phyloP scores from a whole-genome alignment of 2,797 vertebrate genomes.

The Hylomyscus alleni region DNA sequence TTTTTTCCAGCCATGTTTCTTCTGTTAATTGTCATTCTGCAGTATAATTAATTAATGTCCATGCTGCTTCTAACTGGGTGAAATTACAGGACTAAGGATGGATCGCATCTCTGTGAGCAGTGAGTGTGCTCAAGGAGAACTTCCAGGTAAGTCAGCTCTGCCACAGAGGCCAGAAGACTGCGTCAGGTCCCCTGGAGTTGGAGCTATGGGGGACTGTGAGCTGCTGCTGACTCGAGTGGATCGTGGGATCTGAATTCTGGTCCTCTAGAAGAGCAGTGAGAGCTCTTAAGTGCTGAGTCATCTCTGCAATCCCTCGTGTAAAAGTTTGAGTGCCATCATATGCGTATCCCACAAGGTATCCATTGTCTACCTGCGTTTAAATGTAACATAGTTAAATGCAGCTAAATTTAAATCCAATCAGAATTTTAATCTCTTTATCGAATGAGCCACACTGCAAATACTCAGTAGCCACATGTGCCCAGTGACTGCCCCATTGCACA shows the following conservation, averaged over 20 bases:
- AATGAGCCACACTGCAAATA: not conserved
- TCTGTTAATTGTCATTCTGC: constrained; percentile 70
- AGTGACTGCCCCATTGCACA: not conserved
- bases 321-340: not conserved
- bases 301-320: not conserved
- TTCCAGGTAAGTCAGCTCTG: not conserved
- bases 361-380: not conserved
- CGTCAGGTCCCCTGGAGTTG: not conserved
- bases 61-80: constrained; percentile 63
- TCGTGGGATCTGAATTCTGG: not conserved
- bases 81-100: constrained; percentile 63
- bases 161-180: not conserved
- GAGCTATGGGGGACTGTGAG: not conserved
- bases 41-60: constrained; percentile 38
- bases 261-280: not conserved
- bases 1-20: constrained; percentile 39
- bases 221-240: not conserved
- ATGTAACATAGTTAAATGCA: not conserved
- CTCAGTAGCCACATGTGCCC: not conserved
- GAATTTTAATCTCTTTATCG: constrained; percentile 22
- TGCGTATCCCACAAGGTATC: not conserved
- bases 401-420: constrained; percentile 42
- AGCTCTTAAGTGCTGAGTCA: not conserved
- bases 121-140: constrained; percentile 44
- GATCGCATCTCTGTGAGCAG: constrained; percentile 10